Base-by-base conservation (phyloP, 2,888 invertebrate species). In the Melitaea athalia region DNA sequence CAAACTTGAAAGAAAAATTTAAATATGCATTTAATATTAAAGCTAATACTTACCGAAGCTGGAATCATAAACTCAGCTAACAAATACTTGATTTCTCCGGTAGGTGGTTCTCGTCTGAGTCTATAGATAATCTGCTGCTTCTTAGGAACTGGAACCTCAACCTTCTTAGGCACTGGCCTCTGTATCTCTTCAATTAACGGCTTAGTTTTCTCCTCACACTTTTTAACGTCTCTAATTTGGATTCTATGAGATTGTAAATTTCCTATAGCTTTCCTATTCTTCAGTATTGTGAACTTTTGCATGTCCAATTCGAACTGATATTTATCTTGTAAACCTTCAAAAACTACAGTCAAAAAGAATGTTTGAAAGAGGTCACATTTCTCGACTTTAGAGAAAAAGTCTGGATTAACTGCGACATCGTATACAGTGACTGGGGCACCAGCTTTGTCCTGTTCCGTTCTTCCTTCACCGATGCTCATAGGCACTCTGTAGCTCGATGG, bases 401-500 rank as follows among this genome's bases (percentile, higher is more conserved):
- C 88, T 3, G 96, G 94, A 86, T 97, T 96, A 45, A 98, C 94
- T 3, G 97, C 97, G 42, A 98, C 95, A 85, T 98, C 98, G 81
- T 96, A 97, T 0, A 95, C 97, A 68, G 95, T 94, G 49, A 96
- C 96, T 0, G 95, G 94, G 31, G 94, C 91, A 43, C 96, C 96
- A 63, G 94, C 93, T 84, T 97, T 98, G 83, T 98, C 98, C 31
- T 91, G 87, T 79, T 97, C 97, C 7, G 94, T 93, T 76, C 96
- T 95, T 5, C 96, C 95, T 80, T 96, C 96, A 0, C 98, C 98
- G 73, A 98, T 96, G 83, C 98, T 98, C 97, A 98, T 97, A 0
- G 98, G 98, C 57, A 98, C 95, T 72, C 96, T 93, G 85, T 95
- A 98, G 59, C 94, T 94, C 5, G 95, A 94, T 0, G 96, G 95